These are phyloP conservation scores for Colletes collaris DNA, from an alignment of 2,888 invertebrate species.

Conservation along the genomic window DNA sequence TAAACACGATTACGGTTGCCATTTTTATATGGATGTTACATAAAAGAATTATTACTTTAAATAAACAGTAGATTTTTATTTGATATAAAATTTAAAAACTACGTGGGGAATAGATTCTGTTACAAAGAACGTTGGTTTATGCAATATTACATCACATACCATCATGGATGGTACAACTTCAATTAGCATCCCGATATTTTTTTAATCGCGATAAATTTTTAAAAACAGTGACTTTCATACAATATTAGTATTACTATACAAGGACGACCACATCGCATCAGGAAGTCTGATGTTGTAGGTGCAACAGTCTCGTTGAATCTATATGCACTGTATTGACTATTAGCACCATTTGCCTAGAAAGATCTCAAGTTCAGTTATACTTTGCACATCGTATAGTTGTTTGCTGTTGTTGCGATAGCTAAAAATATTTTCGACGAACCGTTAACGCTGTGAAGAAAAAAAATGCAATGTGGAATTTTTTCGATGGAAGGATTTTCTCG, in stretches of 20 bases:
- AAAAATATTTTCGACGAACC: background rate
- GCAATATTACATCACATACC: background rate
- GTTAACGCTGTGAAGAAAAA: background rate
- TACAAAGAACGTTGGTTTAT: background rate
- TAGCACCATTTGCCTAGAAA: constrained; percentile 41
- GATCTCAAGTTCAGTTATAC: constrained; percentile 38
- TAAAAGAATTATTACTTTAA: background rate
- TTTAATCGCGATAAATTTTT: background rate
- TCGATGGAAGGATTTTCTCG: constrained; percentile 6
- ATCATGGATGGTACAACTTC: background rate
- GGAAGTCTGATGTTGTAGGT: background rate
- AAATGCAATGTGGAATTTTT: constrained; percentile 53
- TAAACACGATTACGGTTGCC: background rate
- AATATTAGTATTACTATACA: background rate
- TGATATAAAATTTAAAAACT: no score
- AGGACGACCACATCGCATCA: background rate
- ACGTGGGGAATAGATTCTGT: background rate
- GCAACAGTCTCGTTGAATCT: background rate
- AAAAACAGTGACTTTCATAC: background rate
- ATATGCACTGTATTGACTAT: constrained; percentile 16
- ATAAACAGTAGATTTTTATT: background rate
- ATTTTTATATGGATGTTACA: background rate
- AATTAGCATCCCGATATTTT: background rate
- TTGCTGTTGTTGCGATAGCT: background rate
- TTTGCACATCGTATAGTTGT: constrained; percentile 15